Evolutionary conservation across 1,140 invertebrate species (phyloP), one percentile per base, ranked within the genome.

Genomic region (Apis dorsata): DNA sequence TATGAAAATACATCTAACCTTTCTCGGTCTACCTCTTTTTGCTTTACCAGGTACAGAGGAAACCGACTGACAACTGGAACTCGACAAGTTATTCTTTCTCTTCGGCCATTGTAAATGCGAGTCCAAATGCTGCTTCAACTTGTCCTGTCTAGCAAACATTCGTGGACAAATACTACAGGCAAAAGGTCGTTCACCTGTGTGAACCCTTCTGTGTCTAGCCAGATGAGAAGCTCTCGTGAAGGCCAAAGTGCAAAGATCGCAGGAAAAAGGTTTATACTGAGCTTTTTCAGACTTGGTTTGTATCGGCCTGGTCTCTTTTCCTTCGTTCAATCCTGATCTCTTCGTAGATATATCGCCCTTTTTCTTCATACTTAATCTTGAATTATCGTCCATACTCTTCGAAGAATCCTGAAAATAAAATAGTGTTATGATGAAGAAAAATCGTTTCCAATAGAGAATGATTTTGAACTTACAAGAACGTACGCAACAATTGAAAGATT

Each of bases 181-280:
- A 87, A 95, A 95, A 0, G 95, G 95, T 79, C 95, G 93, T 79
- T 95, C 94, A 0, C 95, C 95, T 2, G 95, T 95, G 86, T 96
- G 95, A 17, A 95, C 94, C 59, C 97, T 94, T 77, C 97, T 94
- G 90, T 98, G 97, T 74, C 97, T 94, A 55, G 96, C 95, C 4
- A 97, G 93, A 89, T 97, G 97, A 74, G 96, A 96, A n/a, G 95
- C 96, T 79, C 95, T 88, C 1, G 95, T 95, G 73, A 95, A 95
- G 28, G 95, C 94, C 76, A 94, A 85, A 0, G 93, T 94, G 85
- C 94, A 95, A 21, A 94, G 89, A 60, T 94, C 92, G 85, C 95
- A 95, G 0, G 92, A 92, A 82, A 94, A 95, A 5, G 94, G 94
- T 71, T 93, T 93, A 44, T 93, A 91, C 51, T 92, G 93, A 4